Percentiles rank a stretch among this genome's conserved stretches.
Conservation (phyloP, 2,888 invertebrate species). For the Orgyia antiqua region DNA sequence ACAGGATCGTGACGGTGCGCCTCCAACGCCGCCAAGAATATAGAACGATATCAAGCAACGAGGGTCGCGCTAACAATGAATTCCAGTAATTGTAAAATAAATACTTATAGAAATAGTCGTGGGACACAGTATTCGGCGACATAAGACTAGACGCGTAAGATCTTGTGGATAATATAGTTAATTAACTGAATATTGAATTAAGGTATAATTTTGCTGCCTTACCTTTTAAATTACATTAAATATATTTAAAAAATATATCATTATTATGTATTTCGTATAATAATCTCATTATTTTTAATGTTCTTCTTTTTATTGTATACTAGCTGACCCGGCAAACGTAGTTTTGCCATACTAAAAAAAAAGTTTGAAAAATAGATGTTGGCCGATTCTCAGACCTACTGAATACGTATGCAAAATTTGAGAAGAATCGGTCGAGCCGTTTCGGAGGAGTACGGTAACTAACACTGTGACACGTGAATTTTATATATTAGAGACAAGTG, state of each 20-base stretch:
- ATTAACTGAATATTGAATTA: not conserved
- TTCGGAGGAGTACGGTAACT: too few relatives aligned
- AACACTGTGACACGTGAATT: too few relatives aligned
- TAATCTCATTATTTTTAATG: too few relatives aligned
- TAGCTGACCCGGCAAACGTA: too few relatives aligned
- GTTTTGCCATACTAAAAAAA: too few relatives aligned
- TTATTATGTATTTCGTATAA: too few relatives aligned
- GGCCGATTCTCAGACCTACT: too few relatives aligned
- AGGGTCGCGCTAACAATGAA: conserved; percentile 35
- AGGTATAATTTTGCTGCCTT: conserved; percentile 21
- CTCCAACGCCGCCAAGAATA: conserved; percentile 67
- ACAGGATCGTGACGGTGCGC: conserved; percentile 69
- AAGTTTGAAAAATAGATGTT: too few relatives aligned
- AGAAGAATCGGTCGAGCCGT: too few relatives aligned
- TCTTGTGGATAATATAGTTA: conserved; percentile 18
- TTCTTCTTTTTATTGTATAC: too few relatives aligned
- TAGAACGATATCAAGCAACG: conserved; percentile 24
- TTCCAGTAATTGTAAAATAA: conserved; percentile 51
- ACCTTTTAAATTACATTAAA: conserved; percentile 14
- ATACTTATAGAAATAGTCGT: conserved; percentile 23
- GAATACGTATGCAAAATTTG: too few relatives aligned
- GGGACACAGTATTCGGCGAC: conserved; percentile 7
- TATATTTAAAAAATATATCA: not conserved
- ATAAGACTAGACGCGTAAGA: conserved; percentile 18
- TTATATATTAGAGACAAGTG: too few relatives aligned